These are phyloP conservation scores for Myrmecobius fasciatus DNA, from an alignment of 2,113 vertebrate species.

Conservation along the genomic window DNA sequence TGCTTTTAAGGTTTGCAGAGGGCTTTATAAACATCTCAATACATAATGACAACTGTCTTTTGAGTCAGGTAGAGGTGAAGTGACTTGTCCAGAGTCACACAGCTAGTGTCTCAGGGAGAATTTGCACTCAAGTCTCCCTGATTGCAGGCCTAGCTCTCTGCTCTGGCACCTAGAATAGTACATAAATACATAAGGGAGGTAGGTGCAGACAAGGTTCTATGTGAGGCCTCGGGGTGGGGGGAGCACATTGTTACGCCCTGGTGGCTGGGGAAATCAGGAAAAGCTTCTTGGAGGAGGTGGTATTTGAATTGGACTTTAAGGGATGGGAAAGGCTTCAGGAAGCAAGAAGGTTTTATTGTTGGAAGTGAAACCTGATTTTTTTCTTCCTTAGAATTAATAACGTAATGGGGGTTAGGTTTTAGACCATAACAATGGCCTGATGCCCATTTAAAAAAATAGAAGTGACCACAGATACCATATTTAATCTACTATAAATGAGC, in stretches of 20 bases:
- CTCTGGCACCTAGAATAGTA: background rate
- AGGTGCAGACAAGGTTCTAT: background rate
- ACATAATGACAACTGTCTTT: background rate
- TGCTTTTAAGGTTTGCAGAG: background rate
- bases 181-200: background rate
- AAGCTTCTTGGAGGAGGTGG: background rate
- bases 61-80: background rate
- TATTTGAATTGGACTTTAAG: background rate
- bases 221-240: background rate
- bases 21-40: background rate
- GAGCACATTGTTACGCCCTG: too few relatives aligned
- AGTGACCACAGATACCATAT: background rate
- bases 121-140: background rate
- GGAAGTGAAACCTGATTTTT: background rate
- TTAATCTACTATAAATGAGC: background rate
- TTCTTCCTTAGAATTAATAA: background rate
- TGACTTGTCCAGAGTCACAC: background rate
- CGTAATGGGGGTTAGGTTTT: background rate
- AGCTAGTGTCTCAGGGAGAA: background rate
- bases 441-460: background rate
- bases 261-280: background rate
- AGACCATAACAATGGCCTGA: background rate
- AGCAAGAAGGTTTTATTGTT: background rate
- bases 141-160: background rate
- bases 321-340: background rate